These are phyloP conservation scores for Spilogale gracilis DNA, from an alignment of 2,113 vertebrate species.

Conservation along the genomic window DNA sequence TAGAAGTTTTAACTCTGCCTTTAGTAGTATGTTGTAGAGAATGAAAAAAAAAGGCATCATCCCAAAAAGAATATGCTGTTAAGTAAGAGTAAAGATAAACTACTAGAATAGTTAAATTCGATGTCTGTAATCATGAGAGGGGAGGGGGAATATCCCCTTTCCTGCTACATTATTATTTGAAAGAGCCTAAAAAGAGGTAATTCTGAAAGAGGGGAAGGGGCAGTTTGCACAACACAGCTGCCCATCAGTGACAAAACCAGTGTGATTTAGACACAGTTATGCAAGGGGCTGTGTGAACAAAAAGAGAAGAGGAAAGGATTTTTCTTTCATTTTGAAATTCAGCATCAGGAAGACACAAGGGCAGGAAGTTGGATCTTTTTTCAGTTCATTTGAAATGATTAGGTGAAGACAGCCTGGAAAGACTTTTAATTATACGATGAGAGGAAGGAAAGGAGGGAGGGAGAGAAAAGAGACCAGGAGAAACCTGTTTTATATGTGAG, in stretches of 20 bases:
- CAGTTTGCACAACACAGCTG: background rate
- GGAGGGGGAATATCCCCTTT: background rate
- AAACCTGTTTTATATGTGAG: conserved; percentile 48
- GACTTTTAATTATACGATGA: conserved; percentile 79
- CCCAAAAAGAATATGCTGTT: background rate
- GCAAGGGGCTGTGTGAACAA: background rate
- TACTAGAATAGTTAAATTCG: background rate
- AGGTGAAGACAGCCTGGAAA: conserved; percentile 80
- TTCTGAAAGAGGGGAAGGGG: conserved; percentile 4
- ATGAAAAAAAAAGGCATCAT: background rate
- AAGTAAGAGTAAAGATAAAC: background rate
- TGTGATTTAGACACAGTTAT: background rate
- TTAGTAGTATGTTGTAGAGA: background rate
- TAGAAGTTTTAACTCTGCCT: conserved; percentile 27
- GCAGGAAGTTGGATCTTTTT: conserved; percentile 70
- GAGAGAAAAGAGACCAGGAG: background rate
- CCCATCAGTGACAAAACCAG: background rate
- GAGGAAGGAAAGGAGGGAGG: conserved; percentile 44
- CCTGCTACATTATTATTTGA: conserved; percentile 35
- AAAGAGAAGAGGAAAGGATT: background rate
- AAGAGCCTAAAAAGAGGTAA: background rate
- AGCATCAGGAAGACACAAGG: conserved; percentile 64
- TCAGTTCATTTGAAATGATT: conserved; percentile 82
- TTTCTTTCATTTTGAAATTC: conserved; percentile 78
- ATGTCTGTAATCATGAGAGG: background rate